Evolutionary conservation across 2,113 vertebrate species (phyloP).

Genomic region (Probosciger aterrimus): DNA sequence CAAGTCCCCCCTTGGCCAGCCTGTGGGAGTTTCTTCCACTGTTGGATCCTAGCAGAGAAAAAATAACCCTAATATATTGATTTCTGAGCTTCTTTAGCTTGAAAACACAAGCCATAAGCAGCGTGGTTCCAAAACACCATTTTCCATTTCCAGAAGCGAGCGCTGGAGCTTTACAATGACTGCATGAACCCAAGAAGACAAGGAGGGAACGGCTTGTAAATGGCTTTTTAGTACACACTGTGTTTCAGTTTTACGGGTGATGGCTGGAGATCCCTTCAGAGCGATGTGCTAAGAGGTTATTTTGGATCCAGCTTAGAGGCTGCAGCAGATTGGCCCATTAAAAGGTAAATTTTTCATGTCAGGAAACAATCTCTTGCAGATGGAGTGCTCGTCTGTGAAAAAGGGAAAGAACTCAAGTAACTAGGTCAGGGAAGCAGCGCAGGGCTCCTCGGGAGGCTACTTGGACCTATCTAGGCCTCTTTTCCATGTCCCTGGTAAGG

Average conservation of each 20-base stretch:
- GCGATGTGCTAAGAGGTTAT: not conserved
- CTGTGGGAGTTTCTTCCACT: not conserved
- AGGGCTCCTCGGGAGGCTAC: rapidly evolving
- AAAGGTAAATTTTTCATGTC: constrained; percentile 57
- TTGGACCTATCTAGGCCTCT: rapidly evolving
- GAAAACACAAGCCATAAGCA: not conserved
- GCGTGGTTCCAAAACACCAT: not conserved
- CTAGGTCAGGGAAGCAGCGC: not conserved
- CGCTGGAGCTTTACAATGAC: not conserved
- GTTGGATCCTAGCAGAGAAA: not conserved
- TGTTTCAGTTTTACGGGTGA: not conserved
- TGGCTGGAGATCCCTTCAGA: constrained; percentile 19
- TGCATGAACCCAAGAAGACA: not conserved
- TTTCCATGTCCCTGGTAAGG: rapidly evolving
- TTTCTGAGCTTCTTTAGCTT: not conserved
- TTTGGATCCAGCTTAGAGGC: not conserved
- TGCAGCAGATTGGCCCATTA: constrained; percentile 33
- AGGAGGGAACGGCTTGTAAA: not conserved
- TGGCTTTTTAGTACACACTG: not conserved
- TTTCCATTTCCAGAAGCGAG: not conserved
- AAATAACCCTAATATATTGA: not conserved
- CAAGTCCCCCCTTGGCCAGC: not conserved
- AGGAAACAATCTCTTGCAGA: not conserved
- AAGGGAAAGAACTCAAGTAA: not conserved
- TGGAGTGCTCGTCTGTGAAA: not conserved